Percentiles rank a stretch among this genome's conserved stretches.
Evolutionary conservation across 2,113 vertebrate genomes (phyloP).

Genomic region (Natator depressus): DNA sequence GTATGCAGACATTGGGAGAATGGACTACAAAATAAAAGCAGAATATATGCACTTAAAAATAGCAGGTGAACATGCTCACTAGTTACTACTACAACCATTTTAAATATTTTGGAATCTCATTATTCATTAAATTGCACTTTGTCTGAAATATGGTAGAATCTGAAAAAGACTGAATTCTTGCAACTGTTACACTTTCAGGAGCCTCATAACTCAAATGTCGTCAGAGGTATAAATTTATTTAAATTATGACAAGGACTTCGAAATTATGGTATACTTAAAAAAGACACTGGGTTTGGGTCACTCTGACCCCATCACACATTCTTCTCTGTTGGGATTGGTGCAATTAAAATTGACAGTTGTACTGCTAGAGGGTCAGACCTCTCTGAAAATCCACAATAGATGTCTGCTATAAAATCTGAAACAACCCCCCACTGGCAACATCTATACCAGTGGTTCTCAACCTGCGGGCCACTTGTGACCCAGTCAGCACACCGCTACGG

Average conservation of each 20-base stretch:
- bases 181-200: background rate
- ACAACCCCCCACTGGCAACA: background rate
- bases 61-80: accelerated
- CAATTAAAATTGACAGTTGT: background rate
- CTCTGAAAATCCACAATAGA: background rate
- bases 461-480: no score
- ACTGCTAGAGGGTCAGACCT: background rate
- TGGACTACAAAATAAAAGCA: accelerated
- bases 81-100: background rate
- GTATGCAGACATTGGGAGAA: background rate
- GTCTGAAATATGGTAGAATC: background rate
- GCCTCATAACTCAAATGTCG: accelerated
- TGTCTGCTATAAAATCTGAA: background rate
- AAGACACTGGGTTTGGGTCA: background rate
- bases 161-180: background rate
- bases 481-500: no score
- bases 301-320: background rate
- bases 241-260: background rate
- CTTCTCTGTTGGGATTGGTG: background rate
- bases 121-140: background rate
- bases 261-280: background rate
- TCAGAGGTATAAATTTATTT: accelerated
- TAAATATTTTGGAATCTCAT: accelerated
- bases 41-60: background rate
- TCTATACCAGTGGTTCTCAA: background rate